These are phyloP conservation scores for Drosophila kuntzei DNA, from an alignment of 2,888 invertebrate species.

Conservation along the genomic window DNA sequence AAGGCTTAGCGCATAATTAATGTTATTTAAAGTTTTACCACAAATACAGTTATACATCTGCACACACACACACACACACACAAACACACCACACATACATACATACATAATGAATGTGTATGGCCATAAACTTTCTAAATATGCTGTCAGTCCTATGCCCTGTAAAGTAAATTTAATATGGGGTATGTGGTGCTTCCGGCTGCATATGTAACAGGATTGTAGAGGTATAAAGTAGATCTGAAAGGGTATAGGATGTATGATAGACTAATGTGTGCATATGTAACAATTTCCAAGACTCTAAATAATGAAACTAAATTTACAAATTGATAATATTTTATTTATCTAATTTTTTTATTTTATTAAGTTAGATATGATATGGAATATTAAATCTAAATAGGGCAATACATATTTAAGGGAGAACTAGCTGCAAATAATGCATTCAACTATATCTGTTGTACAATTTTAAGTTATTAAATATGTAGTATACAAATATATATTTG, in stretches of 20 bases:
- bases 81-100: not conserved
- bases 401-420: no score
- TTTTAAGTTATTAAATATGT: no score
- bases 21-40: slow-evolving; percentile 60
- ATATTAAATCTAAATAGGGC: no score
- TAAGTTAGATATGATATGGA: no score
- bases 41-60: slow-evolving; percentile 13
- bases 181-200: not conserved
- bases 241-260: not conserved
- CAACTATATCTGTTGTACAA: no score
- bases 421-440: no score
- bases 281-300: not conserved
- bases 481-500: not conserved
- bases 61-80: slow-evolving; percentile 4
- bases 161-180: not conserved
- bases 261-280: not conserved
- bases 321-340: no score
- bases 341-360: no score
- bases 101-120: slow-evolving; percentile 31
- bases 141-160: slow-evolving; percentile 50
- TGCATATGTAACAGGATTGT: not conserved
- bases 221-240: no score
- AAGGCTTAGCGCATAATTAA: slow-evolving; percentile 63
- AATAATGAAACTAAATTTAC: not conserved
- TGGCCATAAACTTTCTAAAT: slow-evolving; percentile 60